Base-by-base conservation (phyloP, 2,888 invertebrate species). In the Meloe dianella region DNA sequence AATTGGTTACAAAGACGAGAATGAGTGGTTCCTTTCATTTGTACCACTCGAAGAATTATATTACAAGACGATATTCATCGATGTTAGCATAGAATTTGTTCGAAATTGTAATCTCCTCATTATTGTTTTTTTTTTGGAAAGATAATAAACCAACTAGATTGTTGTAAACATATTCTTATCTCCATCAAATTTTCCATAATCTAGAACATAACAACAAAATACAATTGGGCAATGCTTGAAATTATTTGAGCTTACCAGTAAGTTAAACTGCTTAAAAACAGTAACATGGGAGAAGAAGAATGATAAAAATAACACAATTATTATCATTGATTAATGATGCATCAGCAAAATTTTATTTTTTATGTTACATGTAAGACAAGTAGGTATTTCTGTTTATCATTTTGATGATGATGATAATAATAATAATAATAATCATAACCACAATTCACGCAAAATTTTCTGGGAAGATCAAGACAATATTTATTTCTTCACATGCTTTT, bases 31-130 rank as follows among this genome's bases (percentile, higher is more conserved):
- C 88, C 73, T 91, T 91, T 84, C 90, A 91, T 76, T 89, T 90
- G 73, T 90, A 91, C 83, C 92, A 92, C 84, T 89, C 88, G 79
- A 92, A 90, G 84, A 90, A 90, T 77, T 89, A 90, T 77, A 90
- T 91, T 82, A 89, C 90, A 84, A 89, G 89, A 85, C 90, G 90
- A 87, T 92, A 91, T 86, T 88, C 89, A 76, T 78, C 78, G 17
- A 63, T 68, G 38, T 38, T 68, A 20, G 17, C 22, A 20, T 47
- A 47, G 10, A 47, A 17, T 8, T 17, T 41, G 17, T 17, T n/a
- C 14, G 29, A 12, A 29, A 30, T 57, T 27, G 30, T 57, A 32
- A 57, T 29, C 17, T 57, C 57, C 7, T 29, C 29, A n/a, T n/a
- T n/a, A n/a, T n/a, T n/a, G n/a, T 41, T n/a, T n/a, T 38, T n/a